Conservation (phyloP, 2,888 invertebrate genomes). For the Mythimna albipuncta region DNA sequence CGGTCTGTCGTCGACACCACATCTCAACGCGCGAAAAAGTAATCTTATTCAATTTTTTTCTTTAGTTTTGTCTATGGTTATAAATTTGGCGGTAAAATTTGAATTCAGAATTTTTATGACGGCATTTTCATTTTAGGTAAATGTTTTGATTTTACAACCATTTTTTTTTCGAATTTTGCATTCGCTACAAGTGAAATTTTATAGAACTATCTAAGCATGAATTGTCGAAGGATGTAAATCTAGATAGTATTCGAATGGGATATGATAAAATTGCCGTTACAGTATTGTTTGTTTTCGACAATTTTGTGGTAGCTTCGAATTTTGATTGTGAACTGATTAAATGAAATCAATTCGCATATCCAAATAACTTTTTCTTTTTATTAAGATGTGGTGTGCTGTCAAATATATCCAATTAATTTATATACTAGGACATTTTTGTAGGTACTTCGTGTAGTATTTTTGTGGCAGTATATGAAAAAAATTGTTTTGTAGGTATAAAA, state of each 20-base stretch:
- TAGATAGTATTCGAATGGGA: neutral
- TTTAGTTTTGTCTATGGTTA: conserved; percentile 14
- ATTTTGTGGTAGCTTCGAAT: conserved; percentile 1
- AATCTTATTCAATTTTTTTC: conserved; percentile 70
- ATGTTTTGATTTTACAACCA: neutral
- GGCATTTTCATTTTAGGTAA: neutral
- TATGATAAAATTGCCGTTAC: conserved; percentile 6
- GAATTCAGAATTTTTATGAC: neutral
- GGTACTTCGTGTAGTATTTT: conserved; percentile 6
- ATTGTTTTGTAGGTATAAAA: neutral
- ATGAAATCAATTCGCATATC: conserved; percentile 28
- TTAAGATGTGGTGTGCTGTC: conserved; percentile 39
- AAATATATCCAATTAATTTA: neutral
- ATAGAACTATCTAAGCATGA: neutral
- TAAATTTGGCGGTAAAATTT: neutral
- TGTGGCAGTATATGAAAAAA: neutral
- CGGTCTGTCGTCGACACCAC: conserved; percentile 83
- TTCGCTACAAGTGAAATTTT: conserved; percentile 14
- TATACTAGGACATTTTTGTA: neutral
- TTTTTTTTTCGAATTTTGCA: neutral
- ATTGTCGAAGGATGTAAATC: conserved; percentile 1
- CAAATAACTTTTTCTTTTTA: conserved; percentile 1
- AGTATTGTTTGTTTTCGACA: conserved; percentile 16
- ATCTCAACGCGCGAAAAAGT: conserved; percentile 83
- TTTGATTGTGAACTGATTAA: neutral